Evolutionary conservation across 2,797 vertebrate species (phyloP).

Genomic region (Platalea minor): DNA sequence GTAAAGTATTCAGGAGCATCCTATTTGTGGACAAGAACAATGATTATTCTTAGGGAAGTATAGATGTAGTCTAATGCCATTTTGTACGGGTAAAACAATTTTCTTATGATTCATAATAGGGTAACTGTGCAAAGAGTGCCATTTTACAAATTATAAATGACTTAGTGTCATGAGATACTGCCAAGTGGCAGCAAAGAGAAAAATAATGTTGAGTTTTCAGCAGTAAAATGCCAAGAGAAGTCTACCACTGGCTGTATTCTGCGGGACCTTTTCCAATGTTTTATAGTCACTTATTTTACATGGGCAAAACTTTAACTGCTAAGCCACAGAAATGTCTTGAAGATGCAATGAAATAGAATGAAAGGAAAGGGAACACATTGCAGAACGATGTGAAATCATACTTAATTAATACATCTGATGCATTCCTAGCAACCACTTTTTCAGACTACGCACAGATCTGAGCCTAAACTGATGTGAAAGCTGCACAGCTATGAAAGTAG

Average conservation of each 20-base stretch:
- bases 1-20: not conserved
- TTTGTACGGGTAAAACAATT: not conserved
- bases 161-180: not conserved
- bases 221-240: constrained; percentile 1
- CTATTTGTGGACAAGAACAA: not conserved
- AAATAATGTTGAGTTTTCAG: constrained; percentile 10
- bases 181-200: constrained; percentile 29
- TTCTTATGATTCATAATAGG: not conserved
- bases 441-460: not conserved
- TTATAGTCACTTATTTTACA: not conserved
- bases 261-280: not conserved
- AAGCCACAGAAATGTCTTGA: not conserved
- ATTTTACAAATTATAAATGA: not conserved
- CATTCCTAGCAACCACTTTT: not conserved
- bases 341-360: not conserved
- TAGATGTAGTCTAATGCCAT: not conserved
- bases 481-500: not conserved
- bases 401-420: not conserved
- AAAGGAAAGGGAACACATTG: not conserved
- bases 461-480: not conserved
- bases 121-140: not conserved
- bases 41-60: not conserved
- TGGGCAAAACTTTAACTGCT: not conserved
- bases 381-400: not conserved
- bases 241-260: not conserved